Percentiles rank a stretch among this genome's conserved stretches.
Evolutionary conservation across 2,888 invertebrate species (phyloP).

Genomic region (Hartigia nigra): DNA sequence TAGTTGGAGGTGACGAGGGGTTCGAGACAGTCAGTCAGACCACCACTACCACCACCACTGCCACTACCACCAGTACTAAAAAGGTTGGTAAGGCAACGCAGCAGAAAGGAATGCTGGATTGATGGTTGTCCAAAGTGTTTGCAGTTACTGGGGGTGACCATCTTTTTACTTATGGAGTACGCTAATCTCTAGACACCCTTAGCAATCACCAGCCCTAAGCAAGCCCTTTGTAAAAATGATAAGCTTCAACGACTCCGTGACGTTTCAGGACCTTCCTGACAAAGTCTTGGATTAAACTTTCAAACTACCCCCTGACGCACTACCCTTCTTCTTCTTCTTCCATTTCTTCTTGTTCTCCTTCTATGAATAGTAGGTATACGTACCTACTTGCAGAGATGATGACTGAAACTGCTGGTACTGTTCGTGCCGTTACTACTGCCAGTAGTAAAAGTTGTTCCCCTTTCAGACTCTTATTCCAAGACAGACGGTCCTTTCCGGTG

Average conservation of each 20-base stretch:
- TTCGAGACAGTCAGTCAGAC: constrained; percentile 12
- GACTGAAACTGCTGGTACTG: neutral
- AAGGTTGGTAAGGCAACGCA: neutral
- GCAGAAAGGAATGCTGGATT: too few species aligned
- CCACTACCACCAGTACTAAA: neutral
- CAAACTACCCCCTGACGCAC: neutral
- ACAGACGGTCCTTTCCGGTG: neutral
- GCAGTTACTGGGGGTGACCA: neutral
- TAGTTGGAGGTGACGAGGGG: constrained; percentile 32
- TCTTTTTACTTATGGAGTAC: neutral
- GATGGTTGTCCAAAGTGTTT: neutral
- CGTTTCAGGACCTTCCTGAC: neutral
- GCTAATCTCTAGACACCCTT: neutral
- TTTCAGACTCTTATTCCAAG: neutral
- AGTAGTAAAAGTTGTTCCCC: neutral
- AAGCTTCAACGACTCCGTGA: neutral
- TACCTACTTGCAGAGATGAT: neutral
- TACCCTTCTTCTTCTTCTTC: neutral
- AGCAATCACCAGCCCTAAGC: neutral
- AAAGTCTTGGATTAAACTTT: neutral
- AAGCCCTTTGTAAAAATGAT: neutral
- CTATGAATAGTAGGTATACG: neutral
- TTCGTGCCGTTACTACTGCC: neutral
- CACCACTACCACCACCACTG: neutral
- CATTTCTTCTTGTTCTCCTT: neutral